Evolutionary conservation across 2,113 vertebrate species (phyloP), one percentile per base, ranked within the genome.

Genomic region (Sciurus niger): DNA sequence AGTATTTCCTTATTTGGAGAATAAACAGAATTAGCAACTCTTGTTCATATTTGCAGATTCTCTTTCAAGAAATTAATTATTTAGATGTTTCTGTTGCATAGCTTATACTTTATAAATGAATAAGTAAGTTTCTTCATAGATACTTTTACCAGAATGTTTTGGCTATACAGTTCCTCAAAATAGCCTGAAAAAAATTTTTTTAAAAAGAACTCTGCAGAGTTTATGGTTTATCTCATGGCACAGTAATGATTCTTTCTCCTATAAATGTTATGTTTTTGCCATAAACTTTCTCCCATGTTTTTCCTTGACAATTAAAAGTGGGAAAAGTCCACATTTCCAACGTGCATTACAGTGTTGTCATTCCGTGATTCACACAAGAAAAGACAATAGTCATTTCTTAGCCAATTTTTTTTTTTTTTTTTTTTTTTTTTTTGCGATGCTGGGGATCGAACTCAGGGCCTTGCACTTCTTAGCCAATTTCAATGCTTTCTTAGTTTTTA

Each of bases 61-160:
- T 77, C 37, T 77, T 85, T 68, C 24, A 89, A 83, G 65, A 90
- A 80, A 58, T 73, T 40, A 40, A 79, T 53, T 58, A 78, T 76
- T 89, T 68, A 63, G 72, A 28, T 63, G 10, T 80, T 55, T 79
- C 28, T 65, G 16, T 89, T 84, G 55, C 11, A 88, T 88, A 43
- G 16, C 40, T 70, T 88, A 8, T 37, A 53, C 4, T 88, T 85
- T 67, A 51, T 89, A 32, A 86, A 80, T 34, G 18, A 83, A 12
- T 58, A 83, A 92, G 28, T 17, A 51, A 37, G 6, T 93, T 93
- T 92, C 60, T 93, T 93, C 13, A 51, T 68, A 92, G 6, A n/a
- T 4, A 37, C 28, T 78, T 86, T 82, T 79, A 48, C 46, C 55
- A 77, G 25, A 82, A 72, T 92, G 28, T 82, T 94, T 95, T 68